Base-by-base conservation (phyloP, 1,140 invertebrate species). In the Diabrotica undecimpunctata region DNA sequence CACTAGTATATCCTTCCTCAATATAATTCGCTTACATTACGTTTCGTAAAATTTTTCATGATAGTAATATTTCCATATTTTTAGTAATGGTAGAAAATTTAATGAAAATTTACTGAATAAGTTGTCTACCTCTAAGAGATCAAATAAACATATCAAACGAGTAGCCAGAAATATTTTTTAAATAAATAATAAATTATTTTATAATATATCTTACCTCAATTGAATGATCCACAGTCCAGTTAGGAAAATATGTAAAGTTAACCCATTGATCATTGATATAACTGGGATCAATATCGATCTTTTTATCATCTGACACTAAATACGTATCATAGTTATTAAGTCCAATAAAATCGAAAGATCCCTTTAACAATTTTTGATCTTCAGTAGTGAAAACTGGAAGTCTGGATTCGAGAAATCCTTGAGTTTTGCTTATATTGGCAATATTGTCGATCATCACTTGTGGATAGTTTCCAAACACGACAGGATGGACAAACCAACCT, bases 391-490 rank as follows among this genome's bases (percentile, higher is more conserved):
- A 52, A 6, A 9, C 5, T 50, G 59, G 59, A 9, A 61, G 11
- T 41, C 59, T 41, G 7, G 59, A 61, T 36, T 14, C 14, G 6
- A n/a, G 41, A 53, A 51, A 61, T 10, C 59, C 59, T 35, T 61
- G 59, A 6, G 12, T 9, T 51, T 11, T 11, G 41, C 59, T 61
- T 7, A 14, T 6, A 78, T 76, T 83, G 35, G 90, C 90, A 74
- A 91, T 92, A 82, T 91, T 90, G 0, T 88, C 88, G 2, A 92
- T 80, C 8, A 87, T 79, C 3, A 90, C 79, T 10, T 78, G 68
- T 0, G 85, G 82, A 75, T 88, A 86, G 52, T 83, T 76, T 70
- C 84, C 74, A 8, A 88, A 77, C 3, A 85, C 84, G 46, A 57
- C 7, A 13, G 70, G 62, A 68, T 68, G 9, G 9, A 51, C 13